phyloP scores from a whole-genome alignment of 1,140 invertebrate genomes.

The Drosophila dunni region DNA sequence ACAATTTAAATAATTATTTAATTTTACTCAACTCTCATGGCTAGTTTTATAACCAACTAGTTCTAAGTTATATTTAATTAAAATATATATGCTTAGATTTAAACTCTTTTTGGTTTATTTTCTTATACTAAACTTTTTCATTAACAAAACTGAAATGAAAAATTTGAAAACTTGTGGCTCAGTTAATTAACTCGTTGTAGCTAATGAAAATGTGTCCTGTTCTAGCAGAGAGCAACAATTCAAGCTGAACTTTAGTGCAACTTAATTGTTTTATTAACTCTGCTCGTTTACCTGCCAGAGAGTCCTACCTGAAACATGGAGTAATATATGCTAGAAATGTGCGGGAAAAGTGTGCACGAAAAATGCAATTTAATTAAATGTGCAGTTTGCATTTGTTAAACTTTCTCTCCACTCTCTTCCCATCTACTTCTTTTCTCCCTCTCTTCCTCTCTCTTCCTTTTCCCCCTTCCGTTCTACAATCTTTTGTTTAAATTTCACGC shows the following conservation, averaged over 20 bases:
- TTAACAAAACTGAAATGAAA: not conserved
- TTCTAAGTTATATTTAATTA: too few species aligned
- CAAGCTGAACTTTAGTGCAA: conserved; percentile 47
- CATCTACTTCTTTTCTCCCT: not conserved
- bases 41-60: too few species aligned
- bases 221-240: conserved; percentile 57
- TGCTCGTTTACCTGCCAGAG: conserved; percentile 6
- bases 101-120: too few species aligned
- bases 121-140: too few species aligned
- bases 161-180: not conserved
- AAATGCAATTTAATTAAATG: conserved; percentile 77
- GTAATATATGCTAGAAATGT: not conserved
- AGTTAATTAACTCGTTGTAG: conserved; percentile 19
- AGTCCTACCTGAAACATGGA: not conserved
- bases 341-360: conserved; percentile 20
- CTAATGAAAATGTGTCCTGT: conserved; percentile 18
- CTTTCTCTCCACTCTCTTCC: not conserved
- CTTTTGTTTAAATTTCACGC: conserved; percentile 76
- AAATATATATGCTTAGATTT: too few species aligned
- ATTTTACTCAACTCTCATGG: too few species aligned
- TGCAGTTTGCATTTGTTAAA: conserved; percentile 70
- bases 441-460: not conserved
- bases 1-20: not conserved
- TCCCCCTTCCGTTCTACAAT: conserved; percentile 12
- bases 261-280: conserved; percentile 74